These are phyloP conservation scores for Periophthalmus magnuspinnatus DNA, from an alignment of 2,797 vertebrate species.

Conservation along the genomic window DNA sequence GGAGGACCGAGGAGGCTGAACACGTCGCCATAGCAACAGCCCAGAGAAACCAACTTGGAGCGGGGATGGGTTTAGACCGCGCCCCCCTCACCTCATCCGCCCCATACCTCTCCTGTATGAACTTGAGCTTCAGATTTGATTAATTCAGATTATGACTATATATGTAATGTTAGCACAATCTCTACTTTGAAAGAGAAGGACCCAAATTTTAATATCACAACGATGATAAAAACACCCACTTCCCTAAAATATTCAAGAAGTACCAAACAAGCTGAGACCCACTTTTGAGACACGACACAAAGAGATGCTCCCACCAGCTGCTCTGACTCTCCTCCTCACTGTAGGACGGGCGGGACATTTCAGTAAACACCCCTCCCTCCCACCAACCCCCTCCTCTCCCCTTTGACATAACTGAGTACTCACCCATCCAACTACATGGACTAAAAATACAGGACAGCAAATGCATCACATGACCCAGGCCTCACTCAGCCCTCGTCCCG, in stretches of 20 bases:
- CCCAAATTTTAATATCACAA: neutral
- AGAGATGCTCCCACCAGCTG: conserved; percentile 64
- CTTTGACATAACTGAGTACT: no score
- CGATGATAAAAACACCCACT: no score
- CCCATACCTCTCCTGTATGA: conserved; percentile 32
- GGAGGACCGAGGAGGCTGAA: conserved; percentile 55
- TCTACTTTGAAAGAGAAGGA: neutral
- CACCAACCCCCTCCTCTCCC: neutral
- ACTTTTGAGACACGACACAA: conserved; percentile 29
- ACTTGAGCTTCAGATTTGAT: conserved; percentile 8
- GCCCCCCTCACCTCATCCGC: conserved; percentile 55
- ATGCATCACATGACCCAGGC: conserved; percentile 48
- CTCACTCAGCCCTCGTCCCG: conserved; percentile 29
- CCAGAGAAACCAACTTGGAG: conserved; percentile 25
- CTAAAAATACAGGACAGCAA: conserved; percentile 64
- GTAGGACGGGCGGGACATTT: conserved; percentile 53
- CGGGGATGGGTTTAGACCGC: conserved; percentile 60
- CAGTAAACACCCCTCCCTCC: conserved; percentile 35
- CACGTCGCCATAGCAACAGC: conserved; percentile 76
- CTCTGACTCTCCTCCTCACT: conserved; percentile 48
- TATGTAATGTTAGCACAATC: neutral
- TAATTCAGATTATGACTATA: conserved; percentile 32
- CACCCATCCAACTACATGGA: conserved; percentile 7
- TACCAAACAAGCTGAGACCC: conserved; percentile 11
- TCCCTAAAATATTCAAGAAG: conserved; percentile 27